Evolutionary conservation across 2,113 vertebrate genomes (phyloP).

Genomic region (Datnioides undecimradiatus): DNA sequence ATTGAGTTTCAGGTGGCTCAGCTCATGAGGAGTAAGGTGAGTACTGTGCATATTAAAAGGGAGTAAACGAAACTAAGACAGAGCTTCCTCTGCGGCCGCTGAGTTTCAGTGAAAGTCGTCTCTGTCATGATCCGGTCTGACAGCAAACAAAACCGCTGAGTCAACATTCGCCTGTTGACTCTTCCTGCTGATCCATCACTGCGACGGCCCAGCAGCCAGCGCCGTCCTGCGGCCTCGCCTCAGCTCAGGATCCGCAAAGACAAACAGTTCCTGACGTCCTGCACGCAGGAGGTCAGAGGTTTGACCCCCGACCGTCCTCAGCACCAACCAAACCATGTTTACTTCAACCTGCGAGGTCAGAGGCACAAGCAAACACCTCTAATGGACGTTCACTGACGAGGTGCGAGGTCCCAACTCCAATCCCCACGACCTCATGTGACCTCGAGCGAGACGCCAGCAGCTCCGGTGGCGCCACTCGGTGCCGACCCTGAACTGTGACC

Average conservation of each 20-base stretch:
- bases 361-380: too few relatives aligned
- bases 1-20: too few relatives aligned
- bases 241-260: neutral
- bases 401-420: neutral
- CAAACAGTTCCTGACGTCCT: neutral
- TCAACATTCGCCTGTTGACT: slow-evolving; percentile 36
- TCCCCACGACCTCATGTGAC: neutral
- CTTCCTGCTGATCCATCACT: slow-evolving; percentile 13
- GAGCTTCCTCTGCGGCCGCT: neutral
- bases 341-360: too few relatives aligned
- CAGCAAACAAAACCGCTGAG: slow-evolving; percentile 57
- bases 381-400: too few relatives aligned
- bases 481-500: slow-evolving; percentile 44
- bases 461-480: slow-evolving; percentile 19
- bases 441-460: neutral
- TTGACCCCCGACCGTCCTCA: neutral
- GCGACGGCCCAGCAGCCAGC: neutral
- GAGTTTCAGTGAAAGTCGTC: slow-evolving; percentile 29
- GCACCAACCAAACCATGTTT: neutral
- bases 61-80: neutral
- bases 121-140: slow-evolving; percentile 44
- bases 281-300: neutral
- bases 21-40: too few relatives aligned
- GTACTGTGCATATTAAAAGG: neutral
- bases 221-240: neutral